Base-by-base conservation (phyloP, 2,113 vertebrate species). In the Takifugu flavidus region DNA sequence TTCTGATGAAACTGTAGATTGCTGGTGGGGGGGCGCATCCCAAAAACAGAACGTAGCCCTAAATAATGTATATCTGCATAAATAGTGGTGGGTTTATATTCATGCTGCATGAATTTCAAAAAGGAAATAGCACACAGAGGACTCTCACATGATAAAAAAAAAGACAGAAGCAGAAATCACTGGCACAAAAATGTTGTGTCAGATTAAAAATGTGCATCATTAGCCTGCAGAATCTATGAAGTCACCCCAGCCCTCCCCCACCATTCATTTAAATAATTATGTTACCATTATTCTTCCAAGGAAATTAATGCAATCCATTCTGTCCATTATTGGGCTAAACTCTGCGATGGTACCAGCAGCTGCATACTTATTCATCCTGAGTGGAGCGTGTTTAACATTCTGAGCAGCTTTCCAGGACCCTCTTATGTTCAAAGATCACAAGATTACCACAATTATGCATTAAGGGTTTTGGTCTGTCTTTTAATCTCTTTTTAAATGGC, bases 121-220 rank as follows among this genome's bases (percentile, higher is more conserved):
- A 11, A 39, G 34, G 56, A 72, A 69, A 68, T 69, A 47, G 8
- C 54, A 60, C 0, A 11, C 39, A 53, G 49, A 31, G 62, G 46
- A 68, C 34, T 39, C 56, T 51, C 60, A 77, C 62, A 63, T 0
- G 49, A 65, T 65, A 27, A 52, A n/a, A 6, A 6, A 20, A 66
- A 31, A 45, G 52, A 29, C 49, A 59, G 65, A 53, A 67, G 73
- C 53, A 62, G 65, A 70, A 75, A 70, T 29, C 4, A 74, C 26
- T 53, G 62, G 65, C 67, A 74, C 1, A n/a, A 69, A 65, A 77
- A 67, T 84, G 60, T 62, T 39, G 8, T 39, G 34, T n/a, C 59
- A 64, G 58, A 76, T 72, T 62, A 50, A 60, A 26, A 49, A 72
- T 74, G 53, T 70, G 13, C 62, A 75, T 65, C 59, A 70, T 62